Percentiles rank a stretch among this genome's conserved stretches.
phyloP scores from a whole-genome alignment of 1,140 invertebrate genomes.

The Triops cancriformis region DNA sequence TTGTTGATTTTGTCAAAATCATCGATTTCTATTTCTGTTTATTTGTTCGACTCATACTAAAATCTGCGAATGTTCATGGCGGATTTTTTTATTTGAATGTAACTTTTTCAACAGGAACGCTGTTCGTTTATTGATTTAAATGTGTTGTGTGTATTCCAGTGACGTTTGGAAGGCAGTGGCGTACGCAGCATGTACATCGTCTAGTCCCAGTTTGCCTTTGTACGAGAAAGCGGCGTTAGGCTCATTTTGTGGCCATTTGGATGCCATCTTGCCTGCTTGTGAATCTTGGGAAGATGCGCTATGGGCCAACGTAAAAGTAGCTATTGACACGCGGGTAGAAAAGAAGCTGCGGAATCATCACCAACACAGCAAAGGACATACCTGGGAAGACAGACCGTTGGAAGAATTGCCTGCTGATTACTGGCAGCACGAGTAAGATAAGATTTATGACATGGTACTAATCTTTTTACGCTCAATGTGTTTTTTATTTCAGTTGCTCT shows the following conservation, averaged over 20 bases:
- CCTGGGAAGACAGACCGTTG: conserved; percentile 29
- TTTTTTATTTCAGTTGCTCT: neutral
- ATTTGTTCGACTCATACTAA: no score
- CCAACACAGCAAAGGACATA: conserved; percentile 29
- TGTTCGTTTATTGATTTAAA: conserved; percentile 15
- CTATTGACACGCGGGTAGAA: conserved; percentile 78
- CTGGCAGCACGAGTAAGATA: conserved; percentile 59
- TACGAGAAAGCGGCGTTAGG: conserved; percentile 56
- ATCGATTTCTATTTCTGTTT: no score
- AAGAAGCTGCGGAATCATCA: conserved; percentile 50
- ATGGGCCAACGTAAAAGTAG: conserved; percentile 75
- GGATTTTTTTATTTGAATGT: neutral
- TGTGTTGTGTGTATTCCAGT: conserved; percentile 40
- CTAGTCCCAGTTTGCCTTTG: conserved; percentile 43
- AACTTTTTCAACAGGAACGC: no score
- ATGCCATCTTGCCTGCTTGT: conserved; percentile 61
- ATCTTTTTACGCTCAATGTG: neutral
- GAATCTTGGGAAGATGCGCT: conserved; percentile 78
- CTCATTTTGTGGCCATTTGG: conserved; percentile 72
- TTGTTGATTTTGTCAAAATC: no score
- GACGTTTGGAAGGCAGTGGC: conserved; percentile 85
- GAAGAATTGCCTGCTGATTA: conserved; percentile 58
- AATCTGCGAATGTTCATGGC: no score
- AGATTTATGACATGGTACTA: neutral
- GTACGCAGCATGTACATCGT: conserved; percentile 52